Evolutionary conservation across 2,888 invertebrate genomes (phyloP), one percentile per base, ranked within the genome.

Genomic region (Mystacides longicornis): DNA sequence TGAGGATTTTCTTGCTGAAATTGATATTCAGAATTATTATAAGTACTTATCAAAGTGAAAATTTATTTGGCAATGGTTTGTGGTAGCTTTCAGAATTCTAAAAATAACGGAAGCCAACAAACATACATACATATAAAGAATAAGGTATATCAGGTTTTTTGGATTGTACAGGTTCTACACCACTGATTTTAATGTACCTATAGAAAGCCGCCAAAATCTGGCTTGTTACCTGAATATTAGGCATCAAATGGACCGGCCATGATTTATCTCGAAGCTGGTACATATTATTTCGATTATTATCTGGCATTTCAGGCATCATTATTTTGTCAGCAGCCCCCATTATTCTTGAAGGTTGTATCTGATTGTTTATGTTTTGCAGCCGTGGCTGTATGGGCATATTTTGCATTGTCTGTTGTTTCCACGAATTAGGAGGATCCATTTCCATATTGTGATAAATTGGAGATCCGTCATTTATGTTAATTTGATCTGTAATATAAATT

Each of bases 211-310:
- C n/a, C n/a, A n/a, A n/a, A n/a, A n/a, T n/a, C n/a, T n/a, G n/a
- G n/a, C n/a, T n/a, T 37, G 16, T 55, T 55, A 60, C 60, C 54
- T 58, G 60, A 20, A 43, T 22, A 51, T 55, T 61, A 52, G 51
- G 58, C 23, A 57, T 43, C 47, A 61, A 60, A 1, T 60, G 62
- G 27, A 62, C 62, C 9, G 60, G 58, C 62, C 62, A 62, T 60
- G 61, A 60, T 52, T 62, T 62, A 23, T 62, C 59, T 42, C 60
- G 55, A 45, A 60, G 57, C 23, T 58, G 62, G 48, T 55, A 61
- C 50, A 62, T 57, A 37, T 58, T 61, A 14, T 7, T 14, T n/a
- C 16, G 14, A 16, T 14, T 3, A 37, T 37, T 37, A n/a, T n/a
- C n/a, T n/a, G n/a, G n/a, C n/a, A n/a, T n/a, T 16, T 50, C 52